Conservation (phyloP, 2,113 vertebrate genomes). For the Clarias macrocephalus region DNA sequence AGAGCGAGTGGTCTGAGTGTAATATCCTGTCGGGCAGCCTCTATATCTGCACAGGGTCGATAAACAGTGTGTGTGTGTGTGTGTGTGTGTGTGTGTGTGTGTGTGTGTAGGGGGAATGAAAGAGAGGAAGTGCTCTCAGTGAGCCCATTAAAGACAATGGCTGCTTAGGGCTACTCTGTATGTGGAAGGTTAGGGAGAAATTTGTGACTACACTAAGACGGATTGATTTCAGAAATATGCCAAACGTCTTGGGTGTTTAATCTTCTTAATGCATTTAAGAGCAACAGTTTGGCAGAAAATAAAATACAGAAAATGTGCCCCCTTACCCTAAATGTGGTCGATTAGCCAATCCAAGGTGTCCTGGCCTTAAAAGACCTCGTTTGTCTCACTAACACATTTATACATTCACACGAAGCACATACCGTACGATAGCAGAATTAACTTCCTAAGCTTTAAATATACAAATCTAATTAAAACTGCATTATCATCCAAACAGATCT, state of each 20-base stretch:
- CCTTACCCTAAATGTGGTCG: not conserved
- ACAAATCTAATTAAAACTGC: not conserved
- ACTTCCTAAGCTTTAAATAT: not conserved
- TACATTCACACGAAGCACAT: not conserved
- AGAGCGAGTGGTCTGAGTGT: constrained; percentile 33
- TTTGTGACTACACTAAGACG: constrained; percentile 21
- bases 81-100: not conserved
- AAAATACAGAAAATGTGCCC: not conserved
- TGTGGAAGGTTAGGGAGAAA: constrained; percentile 22
- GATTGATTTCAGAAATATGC: constrained; percentile 13
- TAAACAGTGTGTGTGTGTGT: constrained; percentile 22
- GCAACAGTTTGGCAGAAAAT: constrained; percentile 14
- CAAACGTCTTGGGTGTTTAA: constrained; percentile 15
- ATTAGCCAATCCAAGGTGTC: not conserved
- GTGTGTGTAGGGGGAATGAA: too few relatives aligned
- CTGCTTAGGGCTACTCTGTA: constrained; percentile 14
- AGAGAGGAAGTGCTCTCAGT: constrained; percentile 11
- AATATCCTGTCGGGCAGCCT: constrained; percentile 34
- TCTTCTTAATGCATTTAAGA: not conserved
- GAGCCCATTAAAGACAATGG: constrained; percentile 25
- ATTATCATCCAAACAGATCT: not conserved
- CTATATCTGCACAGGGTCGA: constrained; percentile 23
- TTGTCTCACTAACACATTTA: not conserved
- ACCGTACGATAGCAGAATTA: not conserved
- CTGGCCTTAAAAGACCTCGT: not conserved